Base-by-base conservation (phyloP, 2,888 invertebrate genomes). In the Spodoptera littoralis region DNA sequence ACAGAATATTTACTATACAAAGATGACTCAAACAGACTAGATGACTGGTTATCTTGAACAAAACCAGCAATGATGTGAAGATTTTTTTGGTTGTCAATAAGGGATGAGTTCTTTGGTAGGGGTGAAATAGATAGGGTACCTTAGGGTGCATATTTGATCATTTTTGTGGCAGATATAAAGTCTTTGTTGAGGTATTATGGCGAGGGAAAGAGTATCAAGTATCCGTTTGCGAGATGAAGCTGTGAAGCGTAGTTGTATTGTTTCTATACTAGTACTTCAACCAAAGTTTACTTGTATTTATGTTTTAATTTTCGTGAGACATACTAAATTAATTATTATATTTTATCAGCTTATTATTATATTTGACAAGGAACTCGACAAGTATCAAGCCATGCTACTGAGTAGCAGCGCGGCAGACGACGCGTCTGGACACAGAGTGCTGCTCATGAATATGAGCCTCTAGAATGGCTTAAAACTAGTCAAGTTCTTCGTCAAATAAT, bases 121-220 rank as follows among this genome's bases (percentile, higher is more conserved):
- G 63, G 75, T 78, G 72, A 76, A 82, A 83, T 84, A 88, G 88
- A 89, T 87, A 85, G 87, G 84, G 88, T 80, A 82, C 82, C 86
- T 84, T 85, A 88, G 92, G 92, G 92, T 93, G 92, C 93, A 93
- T 93, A 92, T 92, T 91, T 92, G 88, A 93, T 92, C 86, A 87
- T 81, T 85, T 86, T 80, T 87, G 88, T 79, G 67, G 63, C 56
- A 61, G 50, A 66, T 75, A 72, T 81, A 72, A 73, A 71, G 68
- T 60, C 77, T 66, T 74, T 69, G 78, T 81, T 80, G 77, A 78
- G 77, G 74, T 74, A 76, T 75, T 75, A 65, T 53, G 58, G 61
- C 65, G 70, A 67, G 63, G 64, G 62, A 60, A 73, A 70, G 6
- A 8, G 44, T 53, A 52, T 60, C 72, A 69, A 60, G 76, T 76